These are phyloP conservation scores for Paedocypris micromegethes DNA, from an alignment of 2,797 vertebrate species.

Conservation along the genomic window DNA sequence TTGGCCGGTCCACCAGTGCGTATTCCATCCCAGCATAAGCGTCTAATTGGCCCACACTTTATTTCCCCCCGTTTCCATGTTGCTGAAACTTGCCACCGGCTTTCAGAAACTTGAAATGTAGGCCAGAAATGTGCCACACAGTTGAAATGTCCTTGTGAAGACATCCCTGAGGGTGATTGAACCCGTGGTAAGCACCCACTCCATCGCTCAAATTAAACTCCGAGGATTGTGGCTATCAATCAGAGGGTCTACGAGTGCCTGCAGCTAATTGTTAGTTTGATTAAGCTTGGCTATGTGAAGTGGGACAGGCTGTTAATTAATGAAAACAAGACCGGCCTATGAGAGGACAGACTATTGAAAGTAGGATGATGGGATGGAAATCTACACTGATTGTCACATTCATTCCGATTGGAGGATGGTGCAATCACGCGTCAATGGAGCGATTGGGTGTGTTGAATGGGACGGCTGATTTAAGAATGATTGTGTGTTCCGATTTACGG, in stretches of 20 bases:
- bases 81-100: slow-evolving; percentile 7
- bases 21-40: too few relatives aligned
- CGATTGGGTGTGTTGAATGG: slow-evolving; percentile 17
- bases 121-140: slow-evolving; percentile 29
- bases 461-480: slow-evolving; percentile 9
- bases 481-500: neutral
- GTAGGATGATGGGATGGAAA: slow-evolving; percentile 37
- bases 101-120: slow-evolving; percentile 29
- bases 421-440: slow-evolving; percentile 35
- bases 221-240: slow-evolving; percentile 58
- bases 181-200: slow-evolving; percentile 44
- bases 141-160: slow-evolving; percentile 30
- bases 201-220: slow-evolving; percentile 54
- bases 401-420: slow-evolving; percentile 40
- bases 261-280: slow-evolving; percentile 63
- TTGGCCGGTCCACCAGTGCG: too few relatives aligned
- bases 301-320: slow-evolving; percentile 66
- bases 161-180: slow-evolving; percentile 34
- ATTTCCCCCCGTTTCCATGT: neutral
- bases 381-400: slow-evolving; percentile 49
- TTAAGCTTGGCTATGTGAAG: slow-evolving; percentile 61
- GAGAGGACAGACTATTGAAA: slow-evolving; percentile 45
- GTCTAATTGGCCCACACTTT: too few relatives aligned
- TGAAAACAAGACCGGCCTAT: slow-evolving; percentile 56
- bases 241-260: slow-evolving; percentile 55